Percentiles rank a stretch among this genome's conserved stretches.
Conservation (phyloP, 2,113 vertebrate genomes). For the Heliornis fulica region DNA sequence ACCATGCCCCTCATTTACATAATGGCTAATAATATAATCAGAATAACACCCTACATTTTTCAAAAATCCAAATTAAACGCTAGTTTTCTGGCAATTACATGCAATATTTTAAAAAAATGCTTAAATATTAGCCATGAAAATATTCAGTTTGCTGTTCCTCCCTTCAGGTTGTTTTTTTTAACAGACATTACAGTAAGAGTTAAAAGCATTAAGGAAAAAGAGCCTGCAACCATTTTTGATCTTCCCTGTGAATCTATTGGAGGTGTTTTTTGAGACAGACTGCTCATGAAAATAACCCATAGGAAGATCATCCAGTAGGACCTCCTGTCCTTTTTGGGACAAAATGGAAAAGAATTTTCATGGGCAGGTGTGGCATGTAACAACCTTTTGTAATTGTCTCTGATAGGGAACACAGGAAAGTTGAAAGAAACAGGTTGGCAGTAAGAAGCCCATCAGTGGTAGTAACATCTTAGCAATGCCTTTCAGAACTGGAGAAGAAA, state of each 20-base stretch:
- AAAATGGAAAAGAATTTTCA: background rate
- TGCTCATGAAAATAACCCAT: background rate
- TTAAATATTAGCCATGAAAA: background rate
- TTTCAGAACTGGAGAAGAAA: background rate
- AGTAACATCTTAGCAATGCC: background rate
- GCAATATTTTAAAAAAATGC: background rate
- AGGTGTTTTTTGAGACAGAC: background rate
- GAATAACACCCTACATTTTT: background rate
- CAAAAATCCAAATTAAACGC: background rate
- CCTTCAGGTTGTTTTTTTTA: background rate
- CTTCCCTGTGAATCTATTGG: fast-evolving
- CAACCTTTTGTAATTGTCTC: background rate
- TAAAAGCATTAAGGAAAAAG: background rate
- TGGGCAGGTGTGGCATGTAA: background rate
- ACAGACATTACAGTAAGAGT: background rate
- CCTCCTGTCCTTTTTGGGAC: background rate
- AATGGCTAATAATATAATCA: background rate
- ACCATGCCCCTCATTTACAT: background rate
- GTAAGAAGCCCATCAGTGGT: background rate
- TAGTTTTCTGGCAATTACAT: background rate
- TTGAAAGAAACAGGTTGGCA: background rate
- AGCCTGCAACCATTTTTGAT: background rate
- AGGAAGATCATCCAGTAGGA: background rate
- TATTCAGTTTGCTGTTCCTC: background rate
- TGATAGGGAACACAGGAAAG: background rate